Percentiles rank a stretch among this genome's conserved stretches.
phyloP scores from a whole-genome alignment of 2,113 vertebrate genomes.

The Barnardius zonarius region DNA sequence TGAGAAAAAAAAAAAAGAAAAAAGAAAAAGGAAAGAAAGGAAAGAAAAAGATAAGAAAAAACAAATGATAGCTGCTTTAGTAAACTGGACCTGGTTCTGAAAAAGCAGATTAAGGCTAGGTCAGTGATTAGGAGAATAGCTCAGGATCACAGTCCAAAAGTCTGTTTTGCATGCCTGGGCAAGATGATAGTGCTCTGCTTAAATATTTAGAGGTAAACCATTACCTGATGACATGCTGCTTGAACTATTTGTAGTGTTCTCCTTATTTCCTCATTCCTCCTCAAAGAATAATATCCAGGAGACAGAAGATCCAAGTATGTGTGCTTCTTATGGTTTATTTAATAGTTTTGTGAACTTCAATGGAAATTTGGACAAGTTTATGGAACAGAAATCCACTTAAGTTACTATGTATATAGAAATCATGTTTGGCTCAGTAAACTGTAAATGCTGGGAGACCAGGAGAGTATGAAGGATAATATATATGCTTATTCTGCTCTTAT shows the following conservation, averaged over 20 bases:
- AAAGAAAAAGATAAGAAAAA: too few relatives aligned
- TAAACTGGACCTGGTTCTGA: not conserved
- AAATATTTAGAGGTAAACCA: not conserved
- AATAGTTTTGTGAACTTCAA: not conserved
- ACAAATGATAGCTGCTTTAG: not conserved
- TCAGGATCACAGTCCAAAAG: not conserved
- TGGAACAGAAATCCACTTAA: not conserved
- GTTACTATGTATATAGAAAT: not conserved
- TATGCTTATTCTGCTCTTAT: not conserved
- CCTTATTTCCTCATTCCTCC: not conserved
- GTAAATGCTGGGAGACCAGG: not conserved
- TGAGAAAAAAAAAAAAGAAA: not conserved
- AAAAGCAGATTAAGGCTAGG: not conserved
- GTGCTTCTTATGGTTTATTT: not conserved
- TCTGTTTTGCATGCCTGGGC: not conserved
- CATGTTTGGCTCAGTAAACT: not conserved
- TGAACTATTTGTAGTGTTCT: not conserved
- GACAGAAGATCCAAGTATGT: not conserved
- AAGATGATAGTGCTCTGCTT: not conserved
- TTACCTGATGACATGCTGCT: not conserved
- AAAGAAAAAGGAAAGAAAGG: too few relatives aligned
- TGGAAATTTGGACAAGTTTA: not conserved
- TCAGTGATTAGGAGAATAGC: not conserved
- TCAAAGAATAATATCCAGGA: not conserved
- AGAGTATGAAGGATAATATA: not conserved